phyloP scores from a whole-genome alignment of 2,113 vertebrate species.

The Macaca fascicularis region DNA sequence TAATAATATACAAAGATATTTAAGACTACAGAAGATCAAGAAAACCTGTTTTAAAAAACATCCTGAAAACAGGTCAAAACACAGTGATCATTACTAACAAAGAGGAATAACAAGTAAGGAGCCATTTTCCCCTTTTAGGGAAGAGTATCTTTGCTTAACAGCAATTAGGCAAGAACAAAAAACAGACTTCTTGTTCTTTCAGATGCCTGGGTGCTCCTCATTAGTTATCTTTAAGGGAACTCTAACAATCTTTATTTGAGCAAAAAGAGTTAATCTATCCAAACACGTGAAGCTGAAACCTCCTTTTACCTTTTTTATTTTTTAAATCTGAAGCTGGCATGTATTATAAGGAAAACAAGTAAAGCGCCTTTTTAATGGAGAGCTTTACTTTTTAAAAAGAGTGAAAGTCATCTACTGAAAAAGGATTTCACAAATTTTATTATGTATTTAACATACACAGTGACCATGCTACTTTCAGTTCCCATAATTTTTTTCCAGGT shows the following conservation, averaged over 20 bases:
- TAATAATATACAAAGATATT: not conserved
- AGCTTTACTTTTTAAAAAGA: conserved; percentile 54
- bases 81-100: not conserved
- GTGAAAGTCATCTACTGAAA: not conserved
- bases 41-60: conserved; percentile 22
- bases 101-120: conserved; percentile 22
- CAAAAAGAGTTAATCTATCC: not conserved
- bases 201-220: not conserved
- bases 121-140: not conserved
- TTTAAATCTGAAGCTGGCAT: not conserved
- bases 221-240: not conserved
- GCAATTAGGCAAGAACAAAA: conserved; percentile 45
- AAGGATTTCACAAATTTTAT: conserved; percentile 69
- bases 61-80: not conserved
- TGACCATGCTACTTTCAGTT: conserved; percentile 72
- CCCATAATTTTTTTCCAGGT: conserved; percentile 68
- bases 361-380: conserved; percentile 12
- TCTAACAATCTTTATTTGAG: conserved; percentile 15
- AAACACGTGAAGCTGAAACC: not conserved
- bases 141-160: conserved; percentile 36
- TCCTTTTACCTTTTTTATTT: not conserved
- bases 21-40: not conserved
- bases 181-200: conserved; percentile 33
- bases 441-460: conserved; percentile 4
- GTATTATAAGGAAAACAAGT: conserved; percentile 33